Evolutionary conservation across 2,797 vertebrate genomes (phyloP).

Genomic region (Coregonus suidteri): DNA sequence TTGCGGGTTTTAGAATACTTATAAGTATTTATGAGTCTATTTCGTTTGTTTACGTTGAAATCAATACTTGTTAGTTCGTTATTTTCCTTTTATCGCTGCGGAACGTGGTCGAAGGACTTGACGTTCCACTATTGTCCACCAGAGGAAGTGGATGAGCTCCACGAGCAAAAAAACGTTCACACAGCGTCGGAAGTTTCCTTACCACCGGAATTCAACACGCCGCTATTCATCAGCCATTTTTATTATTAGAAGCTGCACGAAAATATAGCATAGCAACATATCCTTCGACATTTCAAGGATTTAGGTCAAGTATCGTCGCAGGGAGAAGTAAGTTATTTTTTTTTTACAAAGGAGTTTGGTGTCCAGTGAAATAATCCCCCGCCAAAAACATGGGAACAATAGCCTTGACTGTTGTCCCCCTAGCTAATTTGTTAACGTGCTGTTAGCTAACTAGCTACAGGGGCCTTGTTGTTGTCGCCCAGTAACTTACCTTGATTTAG

Average conservation of each 20-base stretch:
- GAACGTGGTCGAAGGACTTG: not conserved
- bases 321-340: constrained; percentile 58
- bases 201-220: constrained; percentile 22
- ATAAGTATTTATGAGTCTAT: not conserved
- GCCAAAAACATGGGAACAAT: constrained; percentile 2
- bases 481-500: not conserved
- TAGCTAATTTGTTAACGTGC: constrained; percentile 35
- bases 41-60: not conserved
- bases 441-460: not conserved
- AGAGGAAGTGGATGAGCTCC: not conserved
- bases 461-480: constrained; percentile 11
- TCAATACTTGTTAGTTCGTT: not conserved
- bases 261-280: not conserved
- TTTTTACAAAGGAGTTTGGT: not conserved
- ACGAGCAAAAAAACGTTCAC: not conserved
- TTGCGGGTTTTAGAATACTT: not conserved
- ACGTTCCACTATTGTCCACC: not conserved
- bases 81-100: not conserved
- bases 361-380: not conserved
- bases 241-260: not conserved
- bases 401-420: not conserved
- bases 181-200: not conserved
- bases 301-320: constrained; percentile 26
- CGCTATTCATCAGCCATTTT: constrained; percentile 3
- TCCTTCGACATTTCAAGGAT: constrained; percentile 25